These are phyloP conservation scores for Phrynosoma blainvillii DNA, from an alignment of 2,113 vertebrate genomes.

Conservation along the genomic window DNA sequence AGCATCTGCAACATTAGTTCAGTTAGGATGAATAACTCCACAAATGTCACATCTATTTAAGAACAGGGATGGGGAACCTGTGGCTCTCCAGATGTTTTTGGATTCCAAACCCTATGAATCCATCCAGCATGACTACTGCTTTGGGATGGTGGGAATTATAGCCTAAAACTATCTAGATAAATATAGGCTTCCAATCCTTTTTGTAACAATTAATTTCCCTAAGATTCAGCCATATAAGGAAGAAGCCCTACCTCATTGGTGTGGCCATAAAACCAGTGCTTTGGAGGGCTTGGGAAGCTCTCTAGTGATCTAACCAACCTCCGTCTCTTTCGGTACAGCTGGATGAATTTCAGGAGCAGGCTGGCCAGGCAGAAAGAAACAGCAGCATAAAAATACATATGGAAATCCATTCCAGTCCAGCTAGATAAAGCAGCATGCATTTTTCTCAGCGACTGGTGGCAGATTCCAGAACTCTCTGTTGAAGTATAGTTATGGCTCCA, in stretches of 20 bases:
- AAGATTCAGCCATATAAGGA: too few relatives aligned
- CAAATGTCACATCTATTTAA: too few relatives aligned
- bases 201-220: too few relatives aligned
- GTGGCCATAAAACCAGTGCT: slow-evolving; percentile 83
- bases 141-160: too few relatives aligned
- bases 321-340: slow-evolving; percentile 68
- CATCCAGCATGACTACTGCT: too few relatives aligned
- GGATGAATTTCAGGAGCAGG: slow-evolving; percentile 66
- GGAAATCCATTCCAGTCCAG: slow-evolving; percentile 61
- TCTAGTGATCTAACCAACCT: slow-evolving; percentile 69
- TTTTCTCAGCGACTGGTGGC: background rate
- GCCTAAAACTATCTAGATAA: too few relatives aligned
- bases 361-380: slow-evolving; percentile 67
- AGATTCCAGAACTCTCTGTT: background rate
- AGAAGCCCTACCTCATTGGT: slow-evolving; percentile 72
- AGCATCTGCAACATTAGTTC: too few relatives aligned
- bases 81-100: too few relatives aligned
- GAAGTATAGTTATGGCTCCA: background rate
- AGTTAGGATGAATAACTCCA: too few relatives aligned
- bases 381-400: slow-evolving; percentile 63
- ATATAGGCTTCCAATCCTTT: too few relatives aligned
- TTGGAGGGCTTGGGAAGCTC: slow-evolving; percentile 78
- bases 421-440: slow-evolving; percentile 41
- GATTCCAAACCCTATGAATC: too few relatives aligned
- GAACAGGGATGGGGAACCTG: too few relatives aligned